Evolutionary conservation across 2,888 invertebrate species (phyloP).

Genomic region (Agrilus mali): DNA sequence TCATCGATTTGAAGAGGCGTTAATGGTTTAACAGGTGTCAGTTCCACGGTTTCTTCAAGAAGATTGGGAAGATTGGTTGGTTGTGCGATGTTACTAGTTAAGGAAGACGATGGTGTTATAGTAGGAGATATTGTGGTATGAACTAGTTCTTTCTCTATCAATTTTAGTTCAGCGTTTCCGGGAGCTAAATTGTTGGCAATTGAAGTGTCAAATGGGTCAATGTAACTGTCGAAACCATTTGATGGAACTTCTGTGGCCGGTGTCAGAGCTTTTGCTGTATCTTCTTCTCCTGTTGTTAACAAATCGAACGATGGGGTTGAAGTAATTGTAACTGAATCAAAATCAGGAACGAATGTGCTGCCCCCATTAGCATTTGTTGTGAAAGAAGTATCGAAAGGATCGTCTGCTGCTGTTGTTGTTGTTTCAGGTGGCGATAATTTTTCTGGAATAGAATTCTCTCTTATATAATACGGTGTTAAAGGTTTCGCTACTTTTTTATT

Average conservation of each 20-base stretch:
- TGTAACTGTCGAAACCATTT: slow-evolving; percentile 31
- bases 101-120: slow-evolving; percentile 41
- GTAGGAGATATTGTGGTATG: slow-evolving; percentile 31
- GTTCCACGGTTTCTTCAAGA: slow-evolving; percentile 22
- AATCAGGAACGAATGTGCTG: slow-evolving; percentile 53
- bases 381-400: slow-evolving; percentile 57
- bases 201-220: slow-evolving; percentile 82
- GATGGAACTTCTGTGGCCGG: slow-evolving; percentile 39
- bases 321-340: slow-evolving; percentile 32
- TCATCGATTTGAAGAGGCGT: slow-evolving; percentile 31
- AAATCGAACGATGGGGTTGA: slow-evolving; percentile 26
- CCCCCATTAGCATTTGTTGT: slow-evolving; percentile 39
- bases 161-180: slow-evolving; percentile 43
- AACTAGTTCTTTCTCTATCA: slow-evolving; percentile 42
- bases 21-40: slow-evolving; percentile 29
- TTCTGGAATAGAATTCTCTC: slow-evolving; percentile 46
- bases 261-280: slow-evolving; percentile 58
- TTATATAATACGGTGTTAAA: slow-evolving; percentile 67
- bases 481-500: slow-evolving; percentile 51
- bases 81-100: slow-evolving; percentile 12
- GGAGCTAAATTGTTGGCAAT: slow-evolving; percentile 54
- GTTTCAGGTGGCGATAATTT: slow-evolving; percentile 39
- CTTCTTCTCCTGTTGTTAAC: slow-evolving; percentile 42
- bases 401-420: slow-evolving; percentile 31
- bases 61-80: slow-evolving; percentile 16